These are phyloP conservation scores for Mixornis gularis DNA, from an alignment of 2,113 vertebrate species.

Conservation along the genomic window DNA sequence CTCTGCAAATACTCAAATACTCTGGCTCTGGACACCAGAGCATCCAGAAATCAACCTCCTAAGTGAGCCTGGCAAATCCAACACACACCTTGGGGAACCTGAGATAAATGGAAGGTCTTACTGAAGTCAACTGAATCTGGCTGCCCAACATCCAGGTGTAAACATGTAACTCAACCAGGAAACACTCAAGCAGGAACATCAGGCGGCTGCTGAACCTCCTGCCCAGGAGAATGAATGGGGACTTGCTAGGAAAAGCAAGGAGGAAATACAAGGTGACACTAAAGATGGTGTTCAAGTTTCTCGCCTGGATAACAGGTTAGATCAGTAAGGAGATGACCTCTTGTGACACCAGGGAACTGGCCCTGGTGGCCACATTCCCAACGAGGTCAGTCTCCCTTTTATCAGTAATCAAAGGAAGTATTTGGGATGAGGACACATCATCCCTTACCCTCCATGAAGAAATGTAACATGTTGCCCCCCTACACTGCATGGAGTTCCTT, in stretches of 20 bases:
- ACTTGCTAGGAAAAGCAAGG: neutral
- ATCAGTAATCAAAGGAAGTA: neutral
- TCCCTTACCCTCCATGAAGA: neutral
- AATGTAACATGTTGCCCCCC: neutral
- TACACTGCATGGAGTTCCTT: neutral
- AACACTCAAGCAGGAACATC: neutral
- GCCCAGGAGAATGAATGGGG: neutral
- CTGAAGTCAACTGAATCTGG: neutral
- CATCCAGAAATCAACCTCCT: neutral
- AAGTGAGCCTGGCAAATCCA: neutral
- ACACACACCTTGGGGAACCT: neutral
- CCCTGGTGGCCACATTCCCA: fast-evolving
- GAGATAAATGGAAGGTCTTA: neutral
- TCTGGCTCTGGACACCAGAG: neutral
- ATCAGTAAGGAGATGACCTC: neutral
- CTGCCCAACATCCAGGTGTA: neutral
- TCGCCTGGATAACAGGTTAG: neutral
- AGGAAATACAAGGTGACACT: neutral
- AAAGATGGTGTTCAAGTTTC: neutral
- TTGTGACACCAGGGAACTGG: neutral
- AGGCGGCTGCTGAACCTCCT: neutral
- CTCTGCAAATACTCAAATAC: neutral
- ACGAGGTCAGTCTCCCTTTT: fast-evolving
- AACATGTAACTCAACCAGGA: fast-evolving
- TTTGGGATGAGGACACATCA: neutral